Evolutionary conservation across 2,888 invertebrate genomes (phyloP).

Genomic region (Axea sp.): DNA sequence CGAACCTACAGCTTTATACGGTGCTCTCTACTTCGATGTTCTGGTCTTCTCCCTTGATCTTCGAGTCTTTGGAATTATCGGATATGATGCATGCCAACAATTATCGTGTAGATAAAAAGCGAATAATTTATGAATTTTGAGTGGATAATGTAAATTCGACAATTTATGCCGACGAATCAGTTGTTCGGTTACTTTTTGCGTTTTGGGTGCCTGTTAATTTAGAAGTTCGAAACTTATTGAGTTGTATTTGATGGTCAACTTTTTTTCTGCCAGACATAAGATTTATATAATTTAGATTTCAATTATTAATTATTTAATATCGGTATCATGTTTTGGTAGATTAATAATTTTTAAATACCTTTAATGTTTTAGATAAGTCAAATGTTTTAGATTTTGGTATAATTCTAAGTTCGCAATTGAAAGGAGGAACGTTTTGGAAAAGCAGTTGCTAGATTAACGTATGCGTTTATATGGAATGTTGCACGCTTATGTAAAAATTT

Average conservation of each 20-base stretch:
- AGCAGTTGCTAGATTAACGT: neutral
- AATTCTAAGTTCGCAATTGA: too few relatives aligned
- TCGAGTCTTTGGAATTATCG: conserved; percentile 5
- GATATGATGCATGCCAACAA: conserved; percentile 51
- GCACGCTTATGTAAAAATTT: conserved; percentile 21
- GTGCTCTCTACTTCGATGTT: neutral
- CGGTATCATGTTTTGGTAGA: too few relatives aligned
- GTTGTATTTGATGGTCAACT: conserved; percentile 1
- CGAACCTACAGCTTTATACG: conserved; percentile 35
- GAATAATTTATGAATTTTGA: conserved; percentile 44
- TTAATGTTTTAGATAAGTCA: too few relatives aligned
- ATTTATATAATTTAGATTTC: too few relatives aligned
- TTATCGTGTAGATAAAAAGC: conserved; percentile 39
- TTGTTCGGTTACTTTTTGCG: conserved; percentile 16
- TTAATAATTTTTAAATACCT: too few relatives aligned
- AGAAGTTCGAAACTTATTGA: conserved; percentile 14
- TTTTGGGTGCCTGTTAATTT: conserved; percentile 12
- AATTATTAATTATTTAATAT: too few relatives aligned
- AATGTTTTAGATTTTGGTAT: too few relatives aligned
- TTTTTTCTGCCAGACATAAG: too few relatives aligned
- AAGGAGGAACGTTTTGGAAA: neutral
- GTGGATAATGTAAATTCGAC: conserved; percentile 42
- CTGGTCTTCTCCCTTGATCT: conserved; percentile 1
- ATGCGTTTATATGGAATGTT: neutral
- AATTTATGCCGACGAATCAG: conserved; percentile 33